These are phyloP conservation scores for Archips xylosteana DNA, from an alignment of 2,888 invertebrate species.

Conservation along the genomic window DNA sequence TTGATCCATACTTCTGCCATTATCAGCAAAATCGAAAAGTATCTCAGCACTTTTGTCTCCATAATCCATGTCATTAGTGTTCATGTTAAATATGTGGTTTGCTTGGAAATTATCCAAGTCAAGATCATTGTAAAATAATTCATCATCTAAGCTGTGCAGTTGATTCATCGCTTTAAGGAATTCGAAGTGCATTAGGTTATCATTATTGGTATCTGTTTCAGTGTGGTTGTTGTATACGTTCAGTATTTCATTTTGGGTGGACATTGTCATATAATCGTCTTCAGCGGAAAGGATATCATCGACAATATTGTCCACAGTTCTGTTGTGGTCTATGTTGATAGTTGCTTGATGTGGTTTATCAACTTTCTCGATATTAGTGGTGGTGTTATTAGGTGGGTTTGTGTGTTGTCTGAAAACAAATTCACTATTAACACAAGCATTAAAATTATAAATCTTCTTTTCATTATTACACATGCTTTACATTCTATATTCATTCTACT, in stretches of 20 bases:
- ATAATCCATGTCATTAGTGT: slow-evolving; percentile 66
- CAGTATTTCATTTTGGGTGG: slow-evolving; percentile 63
- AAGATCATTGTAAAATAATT: slow-evolving; percentile 74
- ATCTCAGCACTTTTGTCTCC: slow-evolving; percentile 55
- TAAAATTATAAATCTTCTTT: too few species aligned
- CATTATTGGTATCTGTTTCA: slow-evolving; percentile 57
- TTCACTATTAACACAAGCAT: too few species aligned
- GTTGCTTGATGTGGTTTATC: slow-evolving; percentile 46
- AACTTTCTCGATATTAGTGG: slow-evolving; percentile 38
- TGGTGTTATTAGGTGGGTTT: slow-evolving; percentile 43
- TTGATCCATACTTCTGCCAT: slow-evolving; percentile 67
- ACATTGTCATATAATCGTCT: slow-evolving; percentile 75
- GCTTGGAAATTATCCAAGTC: slow-evolving; percentile 77
- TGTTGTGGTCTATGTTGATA: slow-evolving; percentile 51
- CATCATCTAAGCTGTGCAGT: slow-evolving; percentile 75
- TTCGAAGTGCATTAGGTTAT: slow-evolving; percentile 76
- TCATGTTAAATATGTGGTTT: slow-evolving; percentile 68
- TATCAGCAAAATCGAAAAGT: slow-evolving; percentile 68
- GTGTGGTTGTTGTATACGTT: slow-evolving; percentile 57
- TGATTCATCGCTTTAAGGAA: slow-evolving; percentile 77
- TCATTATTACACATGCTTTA: too few species aligned
- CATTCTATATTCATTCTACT: too few species aligned
- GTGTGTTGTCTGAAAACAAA: slow-evolving; percentile 60
- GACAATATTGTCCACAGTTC: slow-evolving; percentile 76
- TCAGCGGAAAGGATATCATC: slow-evolving; percentile 79